phyloP scores from a whole-genome alignment of 2,888 invertebrate species.

The Drosophila neonasuta region DNA sequence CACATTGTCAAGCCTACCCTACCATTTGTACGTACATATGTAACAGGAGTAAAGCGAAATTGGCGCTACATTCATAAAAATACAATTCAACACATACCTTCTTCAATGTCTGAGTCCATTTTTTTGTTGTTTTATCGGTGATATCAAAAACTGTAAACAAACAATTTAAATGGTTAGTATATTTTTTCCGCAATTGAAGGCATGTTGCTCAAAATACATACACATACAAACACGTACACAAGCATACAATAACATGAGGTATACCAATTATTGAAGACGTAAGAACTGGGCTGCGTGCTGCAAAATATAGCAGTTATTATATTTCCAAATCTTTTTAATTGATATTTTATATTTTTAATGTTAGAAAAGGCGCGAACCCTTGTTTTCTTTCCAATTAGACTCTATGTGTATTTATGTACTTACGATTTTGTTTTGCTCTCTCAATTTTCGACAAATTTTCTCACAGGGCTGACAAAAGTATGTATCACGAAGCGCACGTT shows the following conservation, averaged over 20 bases:
- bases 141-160: conserved; percentile 22
- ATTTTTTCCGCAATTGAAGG: conserved; percentile 26
- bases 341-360: conserved; percentile 24
- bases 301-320: conserved; percentile 6
- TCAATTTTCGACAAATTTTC: conserved; percentile 35
- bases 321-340: conserved; percentile 2
- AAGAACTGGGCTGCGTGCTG: conserved; percentile 4
- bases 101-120: conserved; percentile 49
- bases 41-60: conserved; percentile 2
- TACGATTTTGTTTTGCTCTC: conserved; percentile 43
- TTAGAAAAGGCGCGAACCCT: conserved; percentile 47
- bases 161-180: conserved; percentile 31
- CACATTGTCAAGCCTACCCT: conserved; percentile 1
- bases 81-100: conserved; percentile 39
- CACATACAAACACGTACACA: conserved; percentile 13
- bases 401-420: conserved; percentile 36
- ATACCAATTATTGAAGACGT: conserved; percentile 23
- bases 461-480: conserved; percentile 79
- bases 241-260: conserved; percentile 16
- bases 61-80: conserved; percentile 9
- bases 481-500: neutral
- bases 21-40: neutral
- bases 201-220: conserved; percentile 29
- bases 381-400: conserved; percentile 47
- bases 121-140: conserved; percentile 7